phyloP scores from a whole-genome alignment of 2,113 vertebrate species.

The Manacus vitellinus region DNA sequence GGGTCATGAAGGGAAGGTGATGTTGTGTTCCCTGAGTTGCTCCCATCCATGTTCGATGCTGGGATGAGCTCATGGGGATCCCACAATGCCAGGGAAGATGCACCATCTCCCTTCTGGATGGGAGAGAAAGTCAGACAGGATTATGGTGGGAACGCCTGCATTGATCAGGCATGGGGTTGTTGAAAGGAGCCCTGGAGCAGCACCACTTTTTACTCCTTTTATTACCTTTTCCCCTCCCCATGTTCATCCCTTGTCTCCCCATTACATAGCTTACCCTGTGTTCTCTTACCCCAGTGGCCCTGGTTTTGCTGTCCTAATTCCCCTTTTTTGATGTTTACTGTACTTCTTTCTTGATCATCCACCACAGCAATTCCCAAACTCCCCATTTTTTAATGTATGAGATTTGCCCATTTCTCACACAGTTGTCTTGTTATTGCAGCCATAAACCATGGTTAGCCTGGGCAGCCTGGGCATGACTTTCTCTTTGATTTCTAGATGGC shows the following conservation, averaged over 20 bases:
- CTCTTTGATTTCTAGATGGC: not conserved
- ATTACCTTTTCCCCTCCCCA: not conserved
- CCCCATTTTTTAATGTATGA: not conserved
- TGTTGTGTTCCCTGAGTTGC: no score
- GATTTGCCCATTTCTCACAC: not conserved
- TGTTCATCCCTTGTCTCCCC: not conserved
- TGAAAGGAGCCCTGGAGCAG: not conserved
- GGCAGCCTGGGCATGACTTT: not conserved
- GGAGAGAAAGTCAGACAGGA: not conserved
- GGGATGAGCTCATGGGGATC: not conserved
- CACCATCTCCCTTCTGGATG: not conserved
- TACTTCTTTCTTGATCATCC: fast-evolving
- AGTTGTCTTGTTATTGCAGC: not conserved
- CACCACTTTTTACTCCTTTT: not conserved
- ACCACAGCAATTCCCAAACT: not conserved
- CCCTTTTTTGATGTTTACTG: not conserved
- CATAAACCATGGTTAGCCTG: not conserved
- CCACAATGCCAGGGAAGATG: fast-evolving
- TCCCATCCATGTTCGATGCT: fast-evolving
- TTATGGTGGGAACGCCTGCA: not conserved
- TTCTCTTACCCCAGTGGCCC: not conserved
- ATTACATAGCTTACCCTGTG: not conserved
- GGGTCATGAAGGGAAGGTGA: fast-evolving
- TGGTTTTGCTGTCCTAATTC: not conserved
- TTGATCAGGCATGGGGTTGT: not conserved